Percentiles rank a stretch among this genome's conserved stretches.
phyloP scores from a whole-genome alignment of 2,113 vertebrate genomes.

The Phocoena phocoena region DNA sequence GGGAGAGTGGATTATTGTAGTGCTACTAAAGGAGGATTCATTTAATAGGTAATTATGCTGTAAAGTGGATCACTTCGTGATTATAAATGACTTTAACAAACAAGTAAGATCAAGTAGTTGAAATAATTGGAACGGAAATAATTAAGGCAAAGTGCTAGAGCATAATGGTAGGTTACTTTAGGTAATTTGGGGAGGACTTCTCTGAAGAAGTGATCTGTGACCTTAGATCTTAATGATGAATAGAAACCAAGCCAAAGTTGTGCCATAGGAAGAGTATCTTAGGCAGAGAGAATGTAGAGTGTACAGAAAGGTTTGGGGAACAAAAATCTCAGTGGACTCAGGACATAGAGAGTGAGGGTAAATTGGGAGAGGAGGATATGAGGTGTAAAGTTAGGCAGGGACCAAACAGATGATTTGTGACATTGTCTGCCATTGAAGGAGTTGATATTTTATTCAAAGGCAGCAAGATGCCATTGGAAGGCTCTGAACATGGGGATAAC shows the following conservation, averaged over 20 bases:
- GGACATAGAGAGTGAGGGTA: neutral
- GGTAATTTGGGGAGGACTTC: neutral
- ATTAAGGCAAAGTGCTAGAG: neutral
- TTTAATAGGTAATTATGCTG: neutral
- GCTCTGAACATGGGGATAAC: neutral
- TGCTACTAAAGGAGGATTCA: fast-evolving
- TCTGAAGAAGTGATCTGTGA: neutral
- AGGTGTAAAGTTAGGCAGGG: neutral
- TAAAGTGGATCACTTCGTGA: neutral
- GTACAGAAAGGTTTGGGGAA: neutral
- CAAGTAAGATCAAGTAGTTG: neutral
- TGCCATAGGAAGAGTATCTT: neutral
- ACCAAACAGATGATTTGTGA: constrained; percentile 12
- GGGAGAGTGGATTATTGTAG: neutral
- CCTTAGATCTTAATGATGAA: neutral
- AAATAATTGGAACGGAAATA: neutral
- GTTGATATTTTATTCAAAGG: neutral
- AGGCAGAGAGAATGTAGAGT: neutral
- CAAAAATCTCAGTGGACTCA: neutral
- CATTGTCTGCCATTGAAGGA: neutral
- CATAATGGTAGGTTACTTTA: neutral
- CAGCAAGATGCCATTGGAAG: neutral
- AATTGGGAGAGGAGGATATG: neutral
- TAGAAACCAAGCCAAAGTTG: neutral
- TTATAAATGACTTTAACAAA: neutral